Percentiles rank a stretch among this genome's conserved stretches.
Conservation (phyloP, 2,888 invertebrate genomes). For the Dimorphilus gyrociliatus region DNA sequence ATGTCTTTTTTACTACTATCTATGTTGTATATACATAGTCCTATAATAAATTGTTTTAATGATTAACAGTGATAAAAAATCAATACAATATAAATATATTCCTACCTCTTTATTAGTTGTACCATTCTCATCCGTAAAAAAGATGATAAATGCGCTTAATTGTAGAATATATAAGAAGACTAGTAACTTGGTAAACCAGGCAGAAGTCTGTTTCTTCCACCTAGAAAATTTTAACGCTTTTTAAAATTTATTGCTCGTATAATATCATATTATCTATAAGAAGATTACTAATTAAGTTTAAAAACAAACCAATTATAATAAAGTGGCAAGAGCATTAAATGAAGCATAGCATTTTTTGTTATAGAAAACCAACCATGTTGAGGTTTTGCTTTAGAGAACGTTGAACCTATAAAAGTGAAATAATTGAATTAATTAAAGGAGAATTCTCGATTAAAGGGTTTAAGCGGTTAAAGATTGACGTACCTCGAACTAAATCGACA, state of each 20-base stretch:
- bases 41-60: background rate
- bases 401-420: conserved; percentile 51
- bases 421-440: no score
- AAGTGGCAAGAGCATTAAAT: conserved; percentile 65
- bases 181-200: conserved; percentile 50
- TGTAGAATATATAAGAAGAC: conserved; percentile 63
- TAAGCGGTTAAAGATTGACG: no score
- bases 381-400: conserved; percentile 86
- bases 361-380: conserved; percentile 75
- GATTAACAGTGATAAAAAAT: background rate
- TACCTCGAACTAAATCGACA: conserved; percentile 85
- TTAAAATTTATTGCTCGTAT: no score
- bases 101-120: conserved; percentile 6
- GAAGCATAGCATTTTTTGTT: conserved; percentile 59
- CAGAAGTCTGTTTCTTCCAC: conserved; percentile 62
- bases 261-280: conserved; percentile 2
- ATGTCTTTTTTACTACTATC: no score
- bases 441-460: no score
- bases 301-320: conserved; percentile 60
- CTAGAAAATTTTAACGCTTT: conserved; percentile 15
- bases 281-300: no score
- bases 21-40: no score
- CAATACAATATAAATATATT: background rate
- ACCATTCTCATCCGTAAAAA: conserved; percentile 12
- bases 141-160: conserved; percentile 45